Evolutionary conservation across 2,888 invertebrate genomes (phyloP), one percentile per base, ranked within the genome.

Genomic region (Drosophila cognata): DNA sequence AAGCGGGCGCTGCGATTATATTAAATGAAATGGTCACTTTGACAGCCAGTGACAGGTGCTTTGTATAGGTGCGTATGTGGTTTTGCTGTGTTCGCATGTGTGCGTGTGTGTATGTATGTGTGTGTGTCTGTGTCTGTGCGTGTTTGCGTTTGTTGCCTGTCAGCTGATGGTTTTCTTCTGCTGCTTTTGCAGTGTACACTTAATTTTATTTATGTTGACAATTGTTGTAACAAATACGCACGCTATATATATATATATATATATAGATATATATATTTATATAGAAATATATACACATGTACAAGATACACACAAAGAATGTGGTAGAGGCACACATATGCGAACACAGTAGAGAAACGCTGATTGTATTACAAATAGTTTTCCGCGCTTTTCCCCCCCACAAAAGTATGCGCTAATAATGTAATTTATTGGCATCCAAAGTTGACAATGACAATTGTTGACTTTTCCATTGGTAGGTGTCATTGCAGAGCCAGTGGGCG

Each of bases 141-240:
- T 43, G 29, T 41, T 16, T 31, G 50, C 46, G 29, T 58, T 21
- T 18, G 43, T 13, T 31, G 29, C 2, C 28, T 66, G 62, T 66
- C 58, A 51, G 52, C 31, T 67, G 35, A 43, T 5, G 60, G 38
- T 16, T 50, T 51, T 38, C 35, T 58, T n/a, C 33, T 33, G 4
- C 59, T 48, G 50, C 58, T 56, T 63, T 63, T 60, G 62, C 61
- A 73, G 77, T 66, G 71, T 73, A 84, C 74, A 77, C 84, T 84
- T 86, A 81, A 88, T 89, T 89, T 88, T 86, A 88, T 89, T 88
- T 86, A 88, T 88, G 81, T 75, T 83, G 83, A 84, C 86, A 83
- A 81, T 84, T 75, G 79, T 61, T 71, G 64, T 63, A 71, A 76
- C 71, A 77, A 68, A 82, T 71, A 74, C 67, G 62, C 71, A 76